Evolutionary conservation across 2,888 invertebrate genomes (phyloP), one percentile per base, ranked within the genome.

Genomic region (Sialis fuliginosa): DNA sequence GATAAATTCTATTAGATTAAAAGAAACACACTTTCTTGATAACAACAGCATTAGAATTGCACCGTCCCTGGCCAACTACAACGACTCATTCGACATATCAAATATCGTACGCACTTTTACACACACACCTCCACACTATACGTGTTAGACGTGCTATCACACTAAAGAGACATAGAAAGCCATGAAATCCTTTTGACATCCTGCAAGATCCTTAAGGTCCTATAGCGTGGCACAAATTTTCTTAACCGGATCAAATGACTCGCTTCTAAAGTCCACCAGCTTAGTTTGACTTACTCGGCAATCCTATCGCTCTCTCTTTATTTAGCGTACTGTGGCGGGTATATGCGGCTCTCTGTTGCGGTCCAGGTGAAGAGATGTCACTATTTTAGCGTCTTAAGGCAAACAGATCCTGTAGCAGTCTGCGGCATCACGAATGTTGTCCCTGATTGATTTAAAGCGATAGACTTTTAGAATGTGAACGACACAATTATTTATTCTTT

Each of bases 231-330:
- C 61, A 61, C 62, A 61, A 61, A 62, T 63, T 63, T 62, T 61
- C 61, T 59, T 59, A 57, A 49, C 55, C 58, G 63, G 63, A 63
- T 63, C 61, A 62, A 62, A 62, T 61, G 61, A 63, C 58, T 62
- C 54, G 58, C 56, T 59, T 58, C 59, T 60, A 62, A 63, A 62
- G 59, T 62, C 56, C 54, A 30, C 54, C 53, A 61, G 58, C 60
- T 62, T 62, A 60, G 58, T 55, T 56, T 51, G 61, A 55, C 59
- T 62, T 60, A 61, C 59, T 54, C 56, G 56, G 55, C 54, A 57
- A 55, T 56, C 56, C 50, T 53, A 53, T 50, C 10, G 37, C 12
- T 37, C 37, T 37, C 37, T 10, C 37, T 37, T 12, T 10, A n/a
- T 10, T 12, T 12, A 37, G 12, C 37, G 5, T 6, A 10, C n/a